Percentiles rank a stretch among this genome's conserved stretches.
These are phyloP conservation scores for Ceratoteleas bidentatus DNA, from an alignment of 1,140 invertebrate species.

Conservation along the genomic window DNA sequence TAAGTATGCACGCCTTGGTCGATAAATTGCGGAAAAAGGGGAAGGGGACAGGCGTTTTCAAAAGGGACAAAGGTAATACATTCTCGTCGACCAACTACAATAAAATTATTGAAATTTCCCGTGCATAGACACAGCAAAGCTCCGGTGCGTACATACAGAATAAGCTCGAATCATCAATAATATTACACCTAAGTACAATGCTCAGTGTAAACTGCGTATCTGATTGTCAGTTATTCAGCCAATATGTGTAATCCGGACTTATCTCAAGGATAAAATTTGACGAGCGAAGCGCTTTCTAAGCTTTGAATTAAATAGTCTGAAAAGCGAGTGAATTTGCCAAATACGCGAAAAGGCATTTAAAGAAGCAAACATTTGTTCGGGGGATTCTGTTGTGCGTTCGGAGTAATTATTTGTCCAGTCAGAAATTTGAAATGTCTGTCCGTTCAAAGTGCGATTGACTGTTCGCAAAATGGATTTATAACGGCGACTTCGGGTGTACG, in stretches of 20 bases:
- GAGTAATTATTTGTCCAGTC: conserved; percentile 20
- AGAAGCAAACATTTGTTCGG: conserved; percentile 15
- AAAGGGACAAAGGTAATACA: conserved; percentile 35
- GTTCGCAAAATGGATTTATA: conserved; percentile 74
- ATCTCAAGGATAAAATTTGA: conserved; percentile 6
- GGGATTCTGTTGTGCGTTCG: neutral
- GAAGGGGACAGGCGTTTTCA: conserved; percentile 8
- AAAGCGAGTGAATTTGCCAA: neutral
- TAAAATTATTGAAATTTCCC: conserved; percentile 51
- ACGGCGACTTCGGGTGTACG: conserved; percentile 61
- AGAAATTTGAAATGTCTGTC: conserved; percentile 22
- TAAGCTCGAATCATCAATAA: conserved; percentile 29
- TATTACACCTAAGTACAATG: conserved; percentile 19
- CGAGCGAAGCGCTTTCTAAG: neutral
- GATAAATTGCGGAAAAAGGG: conserved; percentile 38
- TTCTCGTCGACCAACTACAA: conserved; percentile 24
- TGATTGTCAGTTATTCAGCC: conserved; percentile 20
- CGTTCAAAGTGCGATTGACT: conserved; percentile 57
- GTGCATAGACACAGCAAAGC: conserved; percentile 29
- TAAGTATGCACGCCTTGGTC: conserved; percentile 8
- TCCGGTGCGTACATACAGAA: conserved; percentile 6
- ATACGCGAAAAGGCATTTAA: conserved; percentile 7
- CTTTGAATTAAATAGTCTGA: conserved; percentile 20
- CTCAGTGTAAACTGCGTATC: conserved; percentile 19
- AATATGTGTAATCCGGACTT: conserved; percentile 20